Evolutionary conservation across 1,140 invertebrate genomes (phyloP).

Genomic region (Drosophila nikananu): DNA sequence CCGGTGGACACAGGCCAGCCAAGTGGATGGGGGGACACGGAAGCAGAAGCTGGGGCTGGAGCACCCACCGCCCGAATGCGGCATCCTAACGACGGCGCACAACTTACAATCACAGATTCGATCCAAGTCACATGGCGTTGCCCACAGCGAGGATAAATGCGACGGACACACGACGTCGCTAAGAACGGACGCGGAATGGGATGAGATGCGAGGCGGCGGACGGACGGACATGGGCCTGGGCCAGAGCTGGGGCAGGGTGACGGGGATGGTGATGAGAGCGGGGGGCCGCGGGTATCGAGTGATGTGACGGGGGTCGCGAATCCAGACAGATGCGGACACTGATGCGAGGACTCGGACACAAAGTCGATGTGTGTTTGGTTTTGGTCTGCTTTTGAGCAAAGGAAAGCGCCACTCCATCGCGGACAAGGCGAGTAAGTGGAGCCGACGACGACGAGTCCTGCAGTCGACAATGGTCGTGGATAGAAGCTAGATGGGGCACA

Average conservation of each 20-base stretch:
- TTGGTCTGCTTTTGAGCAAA: slow-evolving; percentile 57
- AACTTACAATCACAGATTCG: slow-evolving; percentile 64
- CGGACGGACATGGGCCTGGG: neutral
- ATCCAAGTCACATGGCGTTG: slow-evolving; percentile 60
- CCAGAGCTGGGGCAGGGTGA: neutral
- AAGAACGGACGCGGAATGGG: slow-evolving; percentile 24
- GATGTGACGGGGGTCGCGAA: slow-evolving; percentile 41
- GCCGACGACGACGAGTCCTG: slow-evolving; percentile 31
- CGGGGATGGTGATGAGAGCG: neutral
- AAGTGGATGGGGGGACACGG: slow-evolving; percentile 12
- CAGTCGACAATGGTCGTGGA: slow-evolving; percentile 47
- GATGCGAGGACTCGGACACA: slow-evolving; percentile 59
- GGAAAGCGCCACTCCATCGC: slow-evolving; percentile 50
- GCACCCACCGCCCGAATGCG: slow-evolving; percentile 39
- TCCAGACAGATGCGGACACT: slow-evolving; percentile 59
- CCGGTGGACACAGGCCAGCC: slow-evolving; percentile 43
- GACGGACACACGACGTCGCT: slow-evolving; percentile 50
- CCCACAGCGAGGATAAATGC: slow-evolving; percentile 63
- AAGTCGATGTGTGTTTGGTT: slow-evolving; percentile 69
- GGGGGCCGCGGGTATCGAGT: slow-evolving; percentile 27
- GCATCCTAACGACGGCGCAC: slow-evolving; percentile 56
- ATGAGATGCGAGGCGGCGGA: neutral
- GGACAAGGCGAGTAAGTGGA: slow-evolving; percentile 45
- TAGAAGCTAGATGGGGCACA: slow-evolving; percentile 28
- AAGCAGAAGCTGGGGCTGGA: slow-evolving; percentile 2